Base-by-base conservation (phyloP, 2,113 vertebrate genomes). In the Lophotis ruficrista region DNA sequence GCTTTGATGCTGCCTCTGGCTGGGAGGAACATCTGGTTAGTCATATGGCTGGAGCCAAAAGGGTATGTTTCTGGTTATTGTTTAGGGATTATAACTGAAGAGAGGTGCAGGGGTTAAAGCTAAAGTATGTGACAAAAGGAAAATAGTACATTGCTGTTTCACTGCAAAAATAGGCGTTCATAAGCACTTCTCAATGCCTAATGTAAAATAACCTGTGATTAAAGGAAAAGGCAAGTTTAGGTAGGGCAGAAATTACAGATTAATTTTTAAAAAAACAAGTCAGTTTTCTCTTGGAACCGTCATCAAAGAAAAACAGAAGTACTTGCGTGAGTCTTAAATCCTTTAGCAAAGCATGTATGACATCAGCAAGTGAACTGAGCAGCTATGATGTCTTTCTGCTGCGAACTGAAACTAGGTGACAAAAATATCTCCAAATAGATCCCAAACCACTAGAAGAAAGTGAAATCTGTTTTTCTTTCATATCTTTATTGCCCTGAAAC, bases 71-170 rank as follows among this genome's bases (percentile, higher is more conserved):
- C 65, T 91, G 48, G 37, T 92, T 95, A 54, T 61, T 94, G 57
- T 78, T 96, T 87, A 88, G 79, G 53, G 25, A 69, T 61, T 68
- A 48, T 31, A 57, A 70, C 38, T 77, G 80, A 24, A 66, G 31
- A 89, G 93, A 65, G 11, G n/a, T 71, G 71, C 64, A 92, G 45
- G 89, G 93, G 93, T 96, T 97, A 97, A 96, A 93, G 51, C 82
- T 69, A 82, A 90, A 91, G 25, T 71, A 54, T 84, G 31, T 88
- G 76, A 65, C 81, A 71, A 38, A 72, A 85, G 38, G 38, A 77
- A 87, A 93, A 77, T 12, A 47, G 35, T 37, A 51, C 11, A 9
- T 66, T 81, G 70, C 61, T 88, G 20, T 77, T 90, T 83, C 5
- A 1, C 51, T 47, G 76, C 38, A 93, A 93, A 90, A 92, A 79